phyloP scores from a whole-genome alignment of 2,113 vertebrate genomes.

The Eulemur macaco region DNA sequence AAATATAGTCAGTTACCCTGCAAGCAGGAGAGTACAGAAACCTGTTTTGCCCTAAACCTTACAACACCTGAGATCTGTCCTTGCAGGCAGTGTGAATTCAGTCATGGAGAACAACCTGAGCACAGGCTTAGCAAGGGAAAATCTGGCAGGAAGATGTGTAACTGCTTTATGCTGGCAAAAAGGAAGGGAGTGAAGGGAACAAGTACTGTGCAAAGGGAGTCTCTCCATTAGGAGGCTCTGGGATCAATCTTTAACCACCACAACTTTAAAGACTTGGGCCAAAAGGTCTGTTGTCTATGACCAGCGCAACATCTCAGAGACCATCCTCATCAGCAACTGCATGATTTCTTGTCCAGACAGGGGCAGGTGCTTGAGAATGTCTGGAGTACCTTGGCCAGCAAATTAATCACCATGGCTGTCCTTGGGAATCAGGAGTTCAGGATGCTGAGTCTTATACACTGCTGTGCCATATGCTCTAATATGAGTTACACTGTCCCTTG shows the following conservation, averaged over 20 bases:
- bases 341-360: neutral
- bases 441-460: neutral
- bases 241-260: neutral
- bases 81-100: conserved; percentile 18
- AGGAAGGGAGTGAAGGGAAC: neutral
- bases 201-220: fast-evolving
- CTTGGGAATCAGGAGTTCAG: neutral
- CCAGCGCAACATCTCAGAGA: conserved; percentile 11
- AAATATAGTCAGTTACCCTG: conserved; percentile 19
- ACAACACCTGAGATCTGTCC: neutral
- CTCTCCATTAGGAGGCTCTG: neutral
- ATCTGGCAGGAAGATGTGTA: neutral
- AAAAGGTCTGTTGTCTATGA: neutral
- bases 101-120: neutral
- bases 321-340: neutral
- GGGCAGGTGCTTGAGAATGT: neutral
- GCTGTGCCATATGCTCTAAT: neutral
- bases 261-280: neutral
- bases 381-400: neutral
- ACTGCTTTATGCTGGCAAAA: neutral
- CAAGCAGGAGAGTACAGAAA: conserved; percentile 19
- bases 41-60: conserved; percentile 2
- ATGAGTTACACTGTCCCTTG: neutral
- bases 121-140: neutral
- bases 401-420: neutral